phyloP scores from a whole-genome alignment of 2,113 vertebrate genomes.

The Danionella cerebrum region DNA sequence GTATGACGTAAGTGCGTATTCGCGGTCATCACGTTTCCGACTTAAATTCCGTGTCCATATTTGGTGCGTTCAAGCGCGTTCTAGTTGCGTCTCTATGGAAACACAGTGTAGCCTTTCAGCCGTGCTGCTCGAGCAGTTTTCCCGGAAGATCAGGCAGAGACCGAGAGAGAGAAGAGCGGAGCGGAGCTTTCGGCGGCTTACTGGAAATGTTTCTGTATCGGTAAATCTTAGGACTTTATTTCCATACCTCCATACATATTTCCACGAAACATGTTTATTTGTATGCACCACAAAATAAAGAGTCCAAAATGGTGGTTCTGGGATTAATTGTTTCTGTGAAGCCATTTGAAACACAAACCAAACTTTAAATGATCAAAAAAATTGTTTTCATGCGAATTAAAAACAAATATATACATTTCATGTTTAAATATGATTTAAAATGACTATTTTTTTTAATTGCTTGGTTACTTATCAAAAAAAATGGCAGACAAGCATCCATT shows the following conservation, averaged over 20 bases:
- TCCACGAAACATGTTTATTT: no score
- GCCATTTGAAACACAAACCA: no score
- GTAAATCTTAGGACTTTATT: background rate
- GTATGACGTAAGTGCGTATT: slow-evolving; percentile 52
- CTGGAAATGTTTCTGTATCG: background rate
- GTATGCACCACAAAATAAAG: no score
- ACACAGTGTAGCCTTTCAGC: slow-evolving; percentile 42
- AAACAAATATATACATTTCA: no score
- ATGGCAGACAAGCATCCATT: no score
- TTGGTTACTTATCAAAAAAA: no score
- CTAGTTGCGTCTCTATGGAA: slow-evolving; percentile 58
- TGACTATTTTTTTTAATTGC: no score
- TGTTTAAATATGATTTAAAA: no score
- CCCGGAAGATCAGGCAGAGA: slow-evolving; percentile 45
- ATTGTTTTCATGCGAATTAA: no score
- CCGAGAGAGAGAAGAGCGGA: background rate
- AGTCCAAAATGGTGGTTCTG: no score
- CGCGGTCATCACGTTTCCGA: background rate
- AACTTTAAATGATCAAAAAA: no score
- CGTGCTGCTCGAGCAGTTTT: slow-evolving; percentile 23
- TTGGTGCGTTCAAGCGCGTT: slow-evolving; percentile 25
- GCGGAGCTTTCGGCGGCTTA: background rate
- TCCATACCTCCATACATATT: background rate
- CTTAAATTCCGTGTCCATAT: slow-evolving; percentile 58
- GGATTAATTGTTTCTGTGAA: no score